A percentile compares a stretch with the other conserved stretches of the same genome.
phyloP scores from a whole-genome alignment of 1,140 invertebrate species.

The Heterodera carotae region DNA sequence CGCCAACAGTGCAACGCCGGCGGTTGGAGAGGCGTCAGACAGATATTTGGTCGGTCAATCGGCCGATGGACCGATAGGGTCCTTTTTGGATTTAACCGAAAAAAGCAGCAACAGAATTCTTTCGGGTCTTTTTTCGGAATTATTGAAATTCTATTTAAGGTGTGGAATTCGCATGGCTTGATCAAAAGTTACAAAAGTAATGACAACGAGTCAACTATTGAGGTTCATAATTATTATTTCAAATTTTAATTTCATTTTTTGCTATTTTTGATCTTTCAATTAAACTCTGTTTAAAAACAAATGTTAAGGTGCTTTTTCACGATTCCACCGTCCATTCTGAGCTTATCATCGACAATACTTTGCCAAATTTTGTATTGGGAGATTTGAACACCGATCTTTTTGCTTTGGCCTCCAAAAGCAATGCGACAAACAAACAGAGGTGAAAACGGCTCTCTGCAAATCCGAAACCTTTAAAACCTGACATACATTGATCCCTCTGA shows the following conservation, averaged over 20 bases:
- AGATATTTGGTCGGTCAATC: conserved; percentile 30
- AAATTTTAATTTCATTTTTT: conserved; percentile 28
- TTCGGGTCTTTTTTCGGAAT: no score
- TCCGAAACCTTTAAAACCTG: no score
- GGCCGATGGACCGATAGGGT: no score
- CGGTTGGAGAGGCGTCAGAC: conserved; percentile 5
- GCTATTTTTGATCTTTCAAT: conserved; percentile 23
- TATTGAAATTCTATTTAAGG: conserved; percentile 17
- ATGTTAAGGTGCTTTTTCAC: conserved; percentile 36
- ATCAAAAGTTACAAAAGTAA: conserved; percentile 29
- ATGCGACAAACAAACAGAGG: conserved; percentile 31
- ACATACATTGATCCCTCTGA: no score
- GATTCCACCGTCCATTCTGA: conserved; percentile 36
- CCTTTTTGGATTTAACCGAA: no score
- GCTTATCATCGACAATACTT: conserved; percentile 35
- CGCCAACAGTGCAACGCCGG: conserved; percentile 31
- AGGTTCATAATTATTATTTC: no score
- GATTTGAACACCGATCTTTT: conserved; percentile 27
- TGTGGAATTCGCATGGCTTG: conserved; percentile 32
- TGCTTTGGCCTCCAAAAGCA: conserved; percentile 31
- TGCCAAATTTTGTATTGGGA: conserved; percentile 32
- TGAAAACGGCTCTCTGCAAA: no score
- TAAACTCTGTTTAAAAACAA: conserved; percentile 11
- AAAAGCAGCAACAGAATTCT: no score
- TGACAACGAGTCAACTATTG: conserved; percentile 31